These are phyloP conservation scores for Erynnis tages DNA, from an alignment of 2,888 invertebrate genomes.

Conservation along the genomic window DNA sequence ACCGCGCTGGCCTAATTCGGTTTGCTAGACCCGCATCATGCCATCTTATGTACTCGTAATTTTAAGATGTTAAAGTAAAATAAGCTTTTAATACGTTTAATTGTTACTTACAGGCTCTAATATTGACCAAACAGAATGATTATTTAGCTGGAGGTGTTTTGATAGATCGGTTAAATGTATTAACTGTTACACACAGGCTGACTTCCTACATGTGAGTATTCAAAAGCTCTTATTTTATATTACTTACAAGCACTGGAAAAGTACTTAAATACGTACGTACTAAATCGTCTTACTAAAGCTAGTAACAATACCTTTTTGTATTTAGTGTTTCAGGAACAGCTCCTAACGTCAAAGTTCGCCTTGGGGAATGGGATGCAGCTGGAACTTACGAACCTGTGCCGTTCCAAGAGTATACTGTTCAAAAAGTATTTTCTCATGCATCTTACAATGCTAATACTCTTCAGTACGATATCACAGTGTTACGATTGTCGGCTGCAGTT, in stretches of 20 bases:
- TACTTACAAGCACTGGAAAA: too few relatives aligned
- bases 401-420: constrained; percentile 82
- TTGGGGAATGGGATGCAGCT: constrained; percentile 89
- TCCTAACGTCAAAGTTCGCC: constrained; percentile 83
- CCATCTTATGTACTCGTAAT: too few relatives aligned
- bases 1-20: too few relatives aligned
- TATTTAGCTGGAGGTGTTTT: constrained; percentile 88
- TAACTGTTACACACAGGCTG: constrained; percentile 89
- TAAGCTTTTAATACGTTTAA: too few relatives aligned
- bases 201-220: constrained; percentile 78
- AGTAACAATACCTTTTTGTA: not conserved
- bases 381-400: constrained; percentile 84
- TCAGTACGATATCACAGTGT: constrained; percentile 90
- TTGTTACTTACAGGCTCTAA: constrained; percentile 66
- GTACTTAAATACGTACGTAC: too few relatives aligned
- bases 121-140: constrained; percentile 81
- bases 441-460: constrained; percentile 87
- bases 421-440: constrained; percentile 82
- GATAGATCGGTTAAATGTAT: constrained; percentile 84
- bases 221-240: not conserved
- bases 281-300: too few relatives aligned
- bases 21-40: too few relatives aligned
- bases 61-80: too few relatives aligned
- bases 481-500: constrained; percentile 84
- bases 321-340: constrained; percentile 68